These are phyloP conservation scores for Boulengeromyrus knoepffleri DNA, from an alignment of 2,113 vertebrate genomes.

Conservation along the genomic window DNA sequence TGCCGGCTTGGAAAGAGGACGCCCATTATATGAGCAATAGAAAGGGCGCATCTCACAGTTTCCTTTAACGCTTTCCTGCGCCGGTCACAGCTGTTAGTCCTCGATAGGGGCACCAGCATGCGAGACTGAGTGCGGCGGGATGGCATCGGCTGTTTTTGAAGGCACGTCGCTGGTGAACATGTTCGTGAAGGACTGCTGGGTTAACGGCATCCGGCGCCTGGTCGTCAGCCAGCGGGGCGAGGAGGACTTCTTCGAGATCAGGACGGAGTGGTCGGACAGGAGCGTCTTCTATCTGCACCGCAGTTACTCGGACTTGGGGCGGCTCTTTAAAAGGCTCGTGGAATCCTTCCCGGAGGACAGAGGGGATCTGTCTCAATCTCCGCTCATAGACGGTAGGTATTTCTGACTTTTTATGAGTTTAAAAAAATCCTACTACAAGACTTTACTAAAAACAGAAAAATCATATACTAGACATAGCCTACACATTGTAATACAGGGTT, in stretches of 20 bases:
- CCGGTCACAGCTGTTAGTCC: background rate
- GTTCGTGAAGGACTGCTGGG: constrained; percentile 74
- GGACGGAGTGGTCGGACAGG: constrained; percentile 76
- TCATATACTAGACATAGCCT: background rate
- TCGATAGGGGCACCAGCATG: background rate
- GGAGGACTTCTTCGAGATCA: constrained; percentile 75
- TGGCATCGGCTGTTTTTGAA: constrained; percentile 75
- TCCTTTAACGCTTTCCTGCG: background rate
- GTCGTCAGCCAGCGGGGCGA: constrained; percentile 65
- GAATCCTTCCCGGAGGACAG: constrained; percentile 70
- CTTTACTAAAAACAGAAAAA: background rate
- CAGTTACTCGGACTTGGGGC: constrained; percentile 65
- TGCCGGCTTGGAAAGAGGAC: background rate
- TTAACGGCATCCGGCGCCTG: constrained; percentile 69
- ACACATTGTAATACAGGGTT: background rate
- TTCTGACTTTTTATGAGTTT: background rate
- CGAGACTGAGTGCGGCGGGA: constrained; percentile 32
- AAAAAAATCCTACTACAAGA: background rate
- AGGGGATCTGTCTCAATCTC: constrained; percentile 57
- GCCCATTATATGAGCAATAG: background rate
- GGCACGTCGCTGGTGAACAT: constrained; percentile 73
- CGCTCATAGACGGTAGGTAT: constrained; percentile 62
- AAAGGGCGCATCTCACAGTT: background rate
- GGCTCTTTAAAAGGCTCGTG: constrained; percentile 65
- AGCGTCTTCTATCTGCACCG: constrained; percentile 69